Base-by-base conservation (phyloP, 2,113 vertebrate genomes). In the Dicaeum eximium region DNA sequence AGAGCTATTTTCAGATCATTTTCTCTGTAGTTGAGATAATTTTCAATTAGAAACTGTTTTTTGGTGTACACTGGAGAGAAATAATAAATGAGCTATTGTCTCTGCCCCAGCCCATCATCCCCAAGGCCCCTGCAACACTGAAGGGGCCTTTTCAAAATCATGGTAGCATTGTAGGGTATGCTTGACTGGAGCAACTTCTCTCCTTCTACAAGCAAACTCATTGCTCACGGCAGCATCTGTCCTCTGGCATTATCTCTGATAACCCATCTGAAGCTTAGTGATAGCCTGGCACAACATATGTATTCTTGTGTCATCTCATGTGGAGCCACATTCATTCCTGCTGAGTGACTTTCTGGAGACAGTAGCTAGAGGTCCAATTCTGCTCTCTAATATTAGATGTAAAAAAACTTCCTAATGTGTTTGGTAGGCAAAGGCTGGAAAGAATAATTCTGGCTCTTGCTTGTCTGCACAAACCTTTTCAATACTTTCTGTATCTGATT, bases 301-400 rank as follows among this genome's bases (percentile, higher is more conserved):
- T 95, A 50, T 87, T 95, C 92, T 95, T 89, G 78, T 97, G 80
- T 95, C 97, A 93, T 91, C 69, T 97, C 94, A 82, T 90, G 87
- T 87, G 95, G 79, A 97, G 96, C 96, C 48, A 78, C 64, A 93
- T 75, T 95, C 88, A n/a, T 88, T 92, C 90, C 92, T 89, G 90
- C 93, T 86, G 97, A 94, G 95, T 37, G 85, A 91, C 86, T 97
- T 98, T 97, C 96, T 97, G 95, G 88, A 98, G 97, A 96, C 96
- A 96, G 97, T 97, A 97, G 96, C 97, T 96, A 92, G 96, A 97
- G 97, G 98, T 98, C 95, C 96, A 97, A 95, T 98, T 95, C 92
- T 98, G 93, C 91, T 97, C 90, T 97, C 96, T 98, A 98, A 97
- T 98, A 98, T 97, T 97, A 98, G 95, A 97, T 85, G 87, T 82